These are phyloP conservation scores for Dryadula phaetusa DNA, from an alignment of 2,888 invertebrate genomes.

Conservation along the genomic window DNA sequence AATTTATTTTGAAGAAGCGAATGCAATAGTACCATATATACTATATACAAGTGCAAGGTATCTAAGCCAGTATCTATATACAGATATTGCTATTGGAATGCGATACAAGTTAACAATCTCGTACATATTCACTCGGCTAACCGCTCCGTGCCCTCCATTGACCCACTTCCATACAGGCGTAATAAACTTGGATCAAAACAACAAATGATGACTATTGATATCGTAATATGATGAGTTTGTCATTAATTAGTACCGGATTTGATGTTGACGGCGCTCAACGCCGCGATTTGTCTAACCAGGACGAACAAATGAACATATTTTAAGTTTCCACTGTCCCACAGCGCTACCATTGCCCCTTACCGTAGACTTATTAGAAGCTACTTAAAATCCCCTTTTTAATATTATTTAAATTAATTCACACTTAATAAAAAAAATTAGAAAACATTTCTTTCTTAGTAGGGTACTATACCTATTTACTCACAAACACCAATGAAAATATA, in stretches of 20 bases:
- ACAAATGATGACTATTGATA: background rate
- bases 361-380: no score
- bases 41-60: background rate
- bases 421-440: no score
- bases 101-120: background rate
- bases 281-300: no score
- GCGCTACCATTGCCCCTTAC: no score
- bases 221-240: background rate
- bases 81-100: constrained; percentile 22
- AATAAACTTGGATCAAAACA: background rate
- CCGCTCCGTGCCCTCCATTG: constrained; percentile 19
- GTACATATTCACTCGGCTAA: constrained; percentile 17
- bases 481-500: no score
- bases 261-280: no score
- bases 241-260: background rate
- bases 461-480: no score
- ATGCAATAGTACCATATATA: background rate
- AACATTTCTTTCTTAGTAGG: no score
- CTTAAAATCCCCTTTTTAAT: no score
- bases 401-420: no score
- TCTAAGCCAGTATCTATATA: background rate
- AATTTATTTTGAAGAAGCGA: background rate
- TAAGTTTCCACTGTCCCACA: no score
- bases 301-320: no score
- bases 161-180: constrained; percentile 9